Evolutionary conservation across 2,888 invertebrate species (phyloP), one percentile per base, ranked within the genome.

Genomic region (Branchellion lobata): DNA sequence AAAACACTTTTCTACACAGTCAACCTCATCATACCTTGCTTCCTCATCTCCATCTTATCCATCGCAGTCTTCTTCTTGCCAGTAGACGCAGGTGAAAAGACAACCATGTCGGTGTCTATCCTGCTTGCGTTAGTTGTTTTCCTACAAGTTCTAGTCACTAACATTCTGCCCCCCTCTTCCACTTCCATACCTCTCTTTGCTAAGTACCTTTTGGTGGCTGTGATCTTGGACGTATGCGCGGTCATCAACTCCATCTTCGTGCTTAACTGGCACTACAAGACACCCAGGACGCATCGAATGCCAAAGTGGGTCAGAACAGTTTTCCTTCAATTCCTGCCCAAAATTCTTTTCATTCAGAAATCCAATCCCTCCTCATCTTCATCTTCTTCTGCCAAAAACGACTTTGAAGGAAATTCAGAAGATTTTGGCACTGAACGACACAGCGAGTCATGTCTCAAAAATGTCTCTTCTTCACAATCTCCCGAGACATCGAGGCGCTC

Each of bases 1-100:
- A 99, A 99, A 89, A 99, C 99, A 1, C 90, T 99, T 80, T 99
- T 99, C 90, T 99, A 99, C 89, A 98, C 99, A 5, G 97, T 99
- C 85, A 99, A 99, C 89, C 92, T 99, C 88, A 98, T 99, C 86
- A 91, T 99, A 85, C 99, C 99, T 51, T 98, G 98, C 53, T 96
- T 99, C 82, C 90, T 99, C 84, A 99, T 99, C 89, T 97, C 97
- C 84, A 98, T 99, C 89, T 93, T 99, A 84, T 80, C 80, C 77
- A 96, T 98, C 68, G 91, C 98, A 84, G 97, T 98, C 81, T 99
- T 99, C 89, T 98, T 98, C 87, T 90, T 99, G 86, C 99, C 99
- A 33, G 97, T 98, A 36, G 99, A 99, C 90, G 97, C 97, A 80
- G 98, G 97, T 61, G 98, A 99, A 90, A 98, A 98, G 85, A 89